Percentiles rank a stretch among this genome's conserved stretches.
Evolutionary conservation across 1,140 invertebrate genomes (phyloP).

Genomic region (Bombus waltoni): DNA sequence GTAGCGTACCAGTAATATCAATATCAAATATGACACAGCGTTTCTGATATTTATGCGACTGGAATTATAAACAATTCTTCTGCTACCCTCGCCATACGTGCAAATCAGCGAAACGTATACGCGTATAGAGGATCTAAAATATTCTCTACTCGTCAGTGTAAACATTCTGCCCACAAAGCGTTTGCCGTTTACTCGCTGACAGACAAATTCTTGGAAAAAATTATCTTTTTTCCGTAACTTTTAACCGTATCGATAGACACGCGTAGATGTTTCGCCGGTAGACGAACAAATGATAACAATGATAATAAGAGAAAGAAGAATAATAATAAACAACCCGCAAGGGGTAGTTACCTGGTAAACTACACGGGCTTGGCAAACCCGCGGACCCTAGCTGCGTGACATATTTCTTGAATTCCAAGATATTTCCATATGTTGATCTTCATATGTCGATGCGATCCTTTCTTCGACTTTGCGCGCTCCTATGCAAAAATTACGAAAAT

Average conservation of each 20-base stretch:
- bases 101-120: too few species aligned
- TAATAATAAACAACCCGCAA: not conserved
- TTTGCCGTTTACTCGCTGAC: not conserved
- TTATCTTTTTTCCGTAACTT: not conserved
- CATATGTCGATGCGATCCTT: too few species aligned
- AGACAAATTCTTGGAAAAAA: not conserved
- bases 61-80: not conserved
- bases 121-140: not conserved
- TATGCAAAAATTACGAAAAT: too few species aligned
- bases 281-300: not conserved
- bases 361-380: not conserved
- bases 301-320: not conserved
- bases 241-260: not conserved
- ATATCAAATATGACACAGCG: not conserved
- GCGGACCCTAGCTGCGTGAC: not conserved
- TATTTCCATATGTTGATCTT: too few species aligned
- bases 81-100: not conserved
- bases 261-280: not conserved
- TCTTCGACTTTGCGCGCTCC: too few species aligned
- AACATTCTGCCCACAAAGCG: not conserved
- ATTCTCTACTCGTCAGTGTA: not conserved
- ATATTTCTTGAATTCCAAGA: too few species aligned
- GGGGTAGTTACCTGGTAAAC: not conserved
- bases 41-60: not conserved
- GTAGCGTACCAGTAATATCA: not conserved